A percentile compares a stretch with the other conserved stretches of the same genome.
Conservation (phyloP, 2,888 invertebrate species). For the Heliconius aoede region DNA sequence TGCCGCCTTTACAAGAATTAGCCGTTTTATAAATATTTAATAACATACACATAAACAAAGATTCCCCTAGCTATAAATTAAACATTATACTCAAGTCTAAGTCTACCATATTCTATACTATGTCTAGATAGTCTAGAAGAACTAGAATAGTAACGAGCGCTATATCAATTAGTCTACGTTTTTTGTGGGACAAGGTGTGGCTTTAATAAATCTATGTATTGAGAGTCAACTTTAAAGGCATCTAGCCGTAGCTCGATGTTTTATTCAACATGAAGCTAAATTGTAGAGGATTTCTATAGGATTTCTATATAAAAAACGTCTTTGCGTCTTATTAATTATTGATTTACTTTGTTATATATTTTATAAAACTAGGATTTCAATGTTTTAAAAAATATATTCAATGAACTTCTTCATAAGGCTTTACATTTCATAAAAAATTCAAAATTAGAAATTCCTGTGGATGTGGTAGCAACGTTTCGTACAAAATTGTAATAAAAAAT, state of each 20-base stretch:
- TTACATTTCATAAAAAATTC: too few relatives aligned
- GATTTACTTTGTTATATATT: too few relatives aligned
- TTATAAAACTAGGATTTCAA: too few relatives aligned
- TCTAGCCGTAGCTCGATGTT: slow-evolving; percentile 20
- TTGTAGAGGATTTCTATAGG: neutral
- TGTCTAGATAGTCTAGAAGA: neutral
- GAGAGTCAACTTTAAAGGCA: slow-evolving; percentile 19
- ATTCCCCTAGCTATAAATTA: neutral
- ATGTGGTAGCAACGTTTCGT: too few relatives aligned
- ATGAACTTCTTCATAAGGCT: too few relatives aligned
- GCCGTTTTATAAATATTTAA: neutral
- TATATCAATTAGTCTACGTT: slow-evolving; percentile 34
- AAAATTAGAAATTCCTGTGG: too few relatives aligned
- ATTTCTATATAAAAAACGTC: too few relatives aligned
- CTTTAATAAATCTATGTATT: slow-evolving; percentile 25
- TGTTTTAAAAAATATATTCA: too few relatives aligned
- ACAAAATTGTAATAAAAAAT: too few relatives aligned
- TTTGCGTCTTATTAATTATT: too few relatives aligned
- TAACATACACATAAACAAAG: neutral
- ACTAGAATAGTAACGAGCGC: slow-evolving; percentile 13
- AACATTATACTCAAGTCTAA: neutral
- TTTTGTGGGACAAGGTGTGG: slow-evolving; percentile 31
- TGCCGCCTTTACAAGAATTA: too few relatives aligned
- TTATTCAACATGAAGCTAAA: slow-evolving; percentile 24
- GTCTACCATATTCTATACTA: neutral